These are phyloP conservation scores for Thalassarche chlororhynchos DNA, from an alignment of 2,113 vertebrate genomes.

Conservation along the genomic window DNA sequence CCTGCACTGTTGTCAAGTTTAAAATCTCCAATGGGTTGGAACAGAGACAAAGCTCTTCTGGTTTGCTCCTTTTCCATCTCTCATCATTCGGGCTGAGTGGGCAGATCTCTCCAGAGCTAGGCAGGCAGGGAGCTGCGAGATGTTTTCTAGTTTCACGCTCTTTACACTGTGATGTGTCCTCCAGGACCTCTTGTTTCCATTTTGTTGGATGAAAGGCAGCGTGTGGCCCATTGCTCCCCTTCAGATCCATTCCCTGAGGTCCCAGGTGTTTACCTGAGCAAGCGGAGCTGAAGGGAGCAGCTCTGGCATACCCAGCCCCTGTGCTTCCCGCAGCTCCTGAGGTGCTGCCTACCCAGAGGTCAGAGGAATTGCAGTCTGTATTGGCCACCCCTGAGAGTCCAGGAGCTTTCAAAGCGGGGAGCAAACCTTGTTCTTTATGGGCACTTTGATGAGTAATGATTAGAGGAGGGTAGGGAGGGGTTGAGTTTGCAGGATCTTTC, in stretches of 20 bases:
- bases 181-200: background rate
- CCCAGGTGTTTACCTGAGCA: background rate
- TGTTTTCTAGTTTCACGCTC: conserved; percentile 19
- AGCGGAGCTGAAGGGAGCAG: background rate
- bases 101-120: background rate
- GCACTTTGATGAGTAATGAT: background rate
- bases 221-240: background rate
- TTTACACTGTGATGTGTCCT: background rate
- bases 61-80: background rate
- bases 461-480: background rate
- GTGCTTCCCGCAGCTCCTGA: background rate
- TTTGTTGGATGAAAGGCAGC: background rate
- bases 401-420: background rate
- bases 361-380: background rate
- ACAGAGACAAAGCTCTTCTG: background rate
- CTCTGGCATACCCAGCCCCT: background rate
- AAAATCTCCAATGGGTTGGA: background rate
- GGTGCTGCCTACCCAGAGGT: background rate
- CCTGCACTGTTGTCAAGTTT: background rate
- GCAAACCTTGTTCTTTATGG: background rate
- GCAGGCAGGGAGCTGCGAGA: background rate
- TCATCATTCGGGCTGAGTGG: background rate
- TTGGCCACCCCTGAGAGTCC: background rate
- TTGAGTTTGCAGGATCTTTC: background rate
- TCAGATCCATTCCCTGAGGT: background rate